Conservation (phyloP, 2,113 vertebrate species). For the Brachirus orientalis region DNA sequence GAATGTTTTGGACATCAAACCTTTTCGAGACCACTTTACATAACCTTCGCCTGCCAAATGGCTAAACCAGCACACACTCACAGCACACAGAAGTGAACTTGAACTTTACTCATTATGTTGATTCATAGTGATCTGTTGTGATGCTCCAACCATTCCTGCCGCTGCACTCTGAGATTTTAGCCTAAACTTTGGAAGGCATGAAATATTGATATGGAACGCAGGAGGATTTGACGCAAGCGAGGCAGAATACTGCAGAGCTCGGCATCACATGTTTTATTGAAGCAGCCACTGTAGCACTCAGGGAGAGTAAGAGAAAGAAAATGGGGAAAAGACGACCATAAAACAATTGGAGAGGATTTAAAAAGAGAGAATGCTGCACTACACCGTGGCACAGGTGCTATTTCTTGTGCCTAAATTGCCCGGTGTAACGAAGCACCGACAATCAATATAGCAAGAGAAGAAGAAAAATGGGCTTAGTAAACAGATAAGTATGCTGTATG, state of each 20-base stretch:
- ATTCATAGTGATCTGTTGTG: constrained; percentile 48
- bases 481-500: constrained; percentile 48
- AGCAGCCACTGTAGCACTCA: constrained; percentile 69
- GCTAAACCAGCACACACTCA: constrained; percentile 1
- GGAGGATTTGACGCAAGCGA: constrained; percentile 70
- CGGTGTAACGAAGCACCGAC: constrained; percentile 59
- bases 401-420: constrained; percentile 55
- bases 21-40: constrained; percentile 7
- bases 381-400: constrained; percentile 22
- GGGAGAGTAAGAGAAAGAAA: constrained; percentile 56
- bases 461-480: constrained; percentile 58
- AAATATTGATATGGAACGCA: constrained; percentile 78
- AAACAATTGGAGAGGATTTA: constrained; percentile 35
- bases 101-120: constrained; percentile 21
- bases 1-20: neutral
- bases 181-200: constrained; percentile 71
- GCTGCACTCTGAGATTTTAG: constrained; percentile 56
- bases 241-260: constrained; percentile 69
- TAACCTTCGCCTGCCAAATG: neutral
- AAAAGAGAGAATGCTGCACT: constrained; percentile 13
- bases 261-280: constrained; percentile 81
- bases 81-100: neutral
- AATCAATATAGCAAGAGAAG: constrained; percentile 52
- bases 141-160: constrained; percentile 26
- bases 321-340: constrained; percentile 17